A percentile compares a stretch with the other conserved stretches of the same genome.
These are phyloP conservation scores for Sipha flava DNA, from an alignment of 1,140 invertebrate species.

Conservation along the genomic window DNA sequence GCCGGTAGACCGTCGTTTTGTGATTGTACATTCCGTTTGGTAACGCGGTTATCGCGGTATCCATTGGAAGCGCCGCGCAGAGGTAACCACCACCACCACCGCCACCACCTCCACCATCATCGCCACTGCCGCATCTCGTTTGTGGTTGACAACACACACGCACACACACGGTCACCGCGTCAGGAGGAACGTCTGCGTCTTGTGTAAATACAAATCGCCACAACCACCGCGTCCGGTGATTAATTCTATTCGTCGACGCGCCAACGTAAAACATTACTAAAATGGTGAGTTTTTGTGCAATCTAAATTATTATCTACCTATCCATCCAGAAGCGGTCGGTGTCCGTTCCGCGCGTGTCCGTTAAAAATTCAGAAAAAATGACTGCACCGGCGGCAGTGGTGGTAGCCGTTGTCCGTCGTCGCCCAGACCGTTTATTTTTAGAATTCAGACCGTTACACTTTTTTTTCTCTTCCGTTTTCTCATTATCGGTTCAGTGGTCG, in stretches of 20 bases:
- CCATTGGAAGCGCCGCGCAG: background rate
- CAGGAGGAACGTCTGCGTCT: background rate
- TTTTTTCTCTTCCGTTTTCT: background rate
- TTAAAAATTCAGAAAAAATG: background rate
- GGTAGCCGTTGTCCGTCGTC: background rate
- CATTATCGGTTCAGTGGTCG: background rate
- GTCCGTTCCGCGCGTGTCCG: no score
- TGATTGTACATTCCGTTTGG: background rate
- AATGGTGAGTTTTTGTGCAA: constrained; percentile 29
- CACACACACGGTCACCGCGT: background rate
- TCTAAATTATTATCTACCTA: no score
- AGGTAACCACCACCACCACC: no score
- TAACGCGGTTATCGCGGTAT: background rate
- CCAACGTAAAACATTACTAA: background rate
- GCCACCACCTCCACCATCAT: no score
- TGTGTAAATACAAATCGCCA: background rate
- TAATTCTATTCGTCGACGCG: background rate
- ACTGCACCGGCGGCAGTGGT: background rate
- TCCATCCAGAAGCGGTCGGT: no score
- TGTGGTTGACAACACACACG: background rate
- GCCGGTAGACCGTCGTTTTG: no score
- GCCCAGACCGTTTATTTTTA: constrained; percentile 12
- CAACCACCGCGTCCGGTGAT: background rate
- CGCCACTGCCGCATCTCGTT: no score
- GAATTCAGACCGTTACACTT: background rate